Evolutionary conservation across 2,888 invertebrate genomes (phyloP).

Genomic region (Andricus curvator): DNA sequence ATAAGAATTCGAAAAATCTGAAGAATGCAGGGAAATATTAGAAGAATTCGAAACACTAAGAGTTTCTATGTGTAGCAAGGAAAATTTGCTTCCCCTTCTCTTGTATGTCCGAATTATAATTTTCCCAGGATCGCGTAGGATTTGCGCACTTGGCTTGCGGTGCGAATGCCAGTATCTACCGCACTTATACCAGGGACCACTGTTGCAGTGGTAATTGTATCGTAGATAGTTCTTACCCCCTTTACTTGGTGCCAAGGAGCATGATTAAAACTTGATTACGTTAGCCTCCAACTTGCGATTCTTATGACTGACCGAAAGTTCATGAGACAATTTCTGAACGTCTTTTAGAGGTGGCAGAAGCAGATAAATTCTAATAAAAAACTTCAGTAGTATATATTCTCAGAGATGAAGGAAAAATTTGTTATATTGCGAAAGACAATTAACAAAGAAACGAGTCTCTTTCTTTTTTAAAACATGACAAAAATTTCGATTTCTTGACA

Average conservation of each 20-base stretch:
- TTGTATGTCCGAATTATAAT: conserved; percentile 59
- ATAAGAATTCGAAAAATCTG: not conserved
- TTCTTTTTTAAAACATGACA: too few species aligned
- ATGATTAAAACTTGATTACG: conserved; percentile 70
- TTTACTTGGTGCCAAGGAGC: conserved; percentile 50
- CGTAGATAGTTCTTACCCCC: conserved; percentile 61
- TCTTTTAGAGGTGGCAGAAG: not conserved
- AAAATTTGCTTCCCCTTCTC: conserved; percentile 53
- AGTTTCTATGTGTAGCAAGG: conserved; percentile 54
- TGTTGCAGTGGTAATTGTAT: conserved; percentile 61
- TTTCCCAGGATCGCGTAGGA: conserved; percentile 55
- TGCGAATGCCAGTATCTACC: conserved; percentile 52
- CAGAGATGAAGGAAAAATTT: too few species aligned
- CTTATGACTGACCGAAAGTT: conserved; percentile 54
- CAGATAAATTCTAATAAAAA: not conserved
- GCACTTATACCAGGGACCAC: conserved; percentile 52
- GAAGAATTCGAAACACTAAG: conserved; percentile 49
- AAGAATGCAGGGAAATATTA: not conserved
- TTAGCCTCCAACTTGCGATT: conserved; percentile 62
- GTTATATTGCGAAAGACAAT: too few species aligned
- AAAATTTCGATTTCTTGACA: too few species aligned
- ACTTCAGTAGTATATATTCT: not conserved
- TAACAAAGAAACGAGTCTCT: too few species aligned
- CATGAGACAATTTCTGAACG: not conserved
- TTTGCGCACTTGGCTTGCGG: conserved; percentile 51